A percentile compares a stretch with the other conserved stretches of the same genome.
Conservation (phyloP, 1,140 invertebrate species). For the Drosophila tristis region DNA sequence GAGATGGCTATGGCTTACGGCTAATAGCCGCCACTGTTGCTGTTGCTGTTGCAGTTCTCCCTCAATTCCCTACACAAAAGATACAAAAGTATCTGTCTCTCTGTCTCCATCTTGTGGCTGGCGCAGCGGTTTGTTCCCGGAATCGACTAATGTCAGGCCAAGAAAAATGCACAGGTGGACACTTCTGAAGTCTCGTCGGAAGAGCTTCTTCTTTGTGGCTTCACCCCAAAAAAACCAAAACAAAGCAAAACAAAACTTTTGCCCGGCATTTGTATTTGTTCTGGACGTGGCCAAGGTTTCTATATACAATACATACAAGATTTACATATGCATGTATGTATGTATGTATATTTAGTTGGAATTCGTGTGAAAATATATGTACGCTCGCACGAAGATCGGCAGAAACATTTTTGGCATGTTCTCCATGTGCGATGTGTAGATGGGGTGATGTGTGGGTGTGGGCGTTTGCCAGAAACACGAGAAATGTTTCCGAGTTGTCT, state of each 20-base stretch:
- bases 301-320: slow-evolving; percentile 15
- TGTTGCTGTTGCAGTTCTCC: slow-evolving; percentile 11
- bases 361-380: slow-evolving; percentile 61
- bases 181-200: slow-evolving; percentile 45
- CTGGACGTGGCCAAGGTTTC: slow-evolving; percentile 74
- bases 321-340: slow-evolving; percentile 3
- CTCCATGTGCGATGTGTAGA: slow-evolving; percentile 54
- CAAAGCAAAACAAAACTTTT: slow-evolving; percentile 53
- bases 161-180: slow-evolving; percentile 75
- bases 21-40: slow-evolving; percentile 14
- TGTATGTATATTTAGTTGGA: slow-evolving; percentile 61
- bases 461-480: slow-evolving; percentile 40
- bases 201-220: slow-evolving; percentile 18
- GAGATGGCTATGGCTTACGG: slow-evolving; percentile 41
- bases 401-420: slow-evolving; percentile 54
- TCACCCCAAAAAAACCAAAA: slow-evolving; percentile 1
- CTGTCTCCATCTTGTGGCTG: slow-evolving; percentile 5
- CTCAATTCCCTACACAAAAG: background rate
- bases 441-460: no score
- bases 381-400: slow-evolving; percentile 20
- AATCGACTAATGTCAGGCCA: slow-evolving; percentile 58
- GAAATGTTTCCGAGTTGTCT: slow-evolving; percentile 78
- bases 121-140: slow-evolving; percentile 45
- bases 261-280: slow-evolving; percentile 55
- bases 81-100: slow-evolving; percentile 32